phyloP scores from a whole-genome alignment of 53 echinoderm and acorn worm species.

The Patiria pectinifera region DNA sequence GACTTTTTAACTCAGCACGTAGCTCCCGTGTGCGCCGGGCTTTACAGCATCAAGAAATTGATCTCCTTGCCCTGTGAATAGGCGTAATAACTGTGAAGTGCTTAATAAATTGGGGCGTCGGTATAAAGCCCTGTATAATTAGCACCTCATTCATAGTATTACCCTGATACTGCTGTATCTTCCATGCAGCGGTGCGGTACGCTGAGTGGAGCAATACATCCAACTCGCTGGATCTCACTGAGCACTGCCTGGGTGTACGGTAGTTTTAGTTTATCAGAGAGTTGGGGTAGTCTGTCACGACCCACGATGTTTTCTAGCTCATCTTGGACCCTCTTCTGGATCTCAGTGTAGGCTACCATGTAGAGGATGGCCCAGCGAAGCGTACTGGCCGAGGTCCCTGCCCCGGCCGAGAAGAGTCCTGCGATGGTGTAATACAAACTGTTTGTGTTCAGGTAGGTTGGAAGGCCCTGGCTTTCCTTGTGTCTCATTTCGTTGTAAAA shows the following conservation, averaged over 20 bases:
- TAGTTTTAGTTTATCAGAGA: slow-evolving; percentile 55
- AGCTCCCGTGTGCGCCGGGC: no score
- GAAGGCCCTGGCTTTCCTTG: slow-evolving; percentile 11
- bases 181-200: slow-evolving; percentile 56
- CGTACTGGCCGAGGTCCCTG: slow-evolving; percentile 65
- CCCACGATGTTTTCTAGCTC: slow-evolving; percentile 71
- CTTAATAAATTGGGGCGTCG: no score
- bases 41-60: no score
- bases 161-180: slow-evolving; percentile 45
- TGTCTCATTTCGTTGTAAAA: slow-evolving; percentile 50
- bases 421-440: slow-evolving; percentile 48
- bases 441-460: neutral
- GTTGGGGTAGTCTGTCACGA: slow-evolving; percentile 60
- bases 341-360: slow-evolving; percentile 62
- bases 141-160: neutral
- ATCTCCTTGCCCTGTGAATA: no score
- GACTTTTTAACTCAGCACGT: no score
- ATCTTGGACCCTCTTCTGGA: slow-evolving; percentile 64
- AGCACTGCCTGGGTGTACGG: slow-evolving; percentile 66
- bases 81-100: no score
- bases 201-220: slow-evolving; percentile 44
- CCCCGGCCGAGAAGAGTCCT: slow-evolving; percentile 68
- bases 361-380: slow-evolving; percentile 68
- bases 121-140: no score
- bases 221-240: slow-evolving; percentile 65